Conservation (phyloP, 1,140 invertebrate genomes). For the Anastatus disparis region DNA sequence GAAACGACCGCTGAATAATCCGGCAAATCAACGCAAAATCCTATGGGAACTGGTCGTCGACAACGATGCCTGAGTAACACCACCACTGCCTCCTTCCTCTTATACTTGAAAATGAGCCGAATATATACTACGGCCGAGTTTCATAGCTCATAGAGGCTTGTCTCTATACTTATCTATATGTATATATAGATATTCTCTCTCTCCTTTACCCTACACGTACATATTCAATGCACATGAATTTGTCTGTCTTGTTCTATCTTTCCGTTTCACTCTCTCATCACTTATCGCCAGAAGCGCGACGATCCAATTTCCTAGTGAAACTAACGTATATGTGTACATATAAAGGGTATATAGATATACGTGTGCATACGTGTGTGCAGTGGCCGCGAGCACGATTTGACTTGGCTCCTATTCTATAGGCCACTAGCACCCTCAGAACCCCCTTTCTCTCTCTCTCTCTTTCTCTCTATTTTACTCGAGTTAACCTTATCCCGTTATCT, state of each 20-base stretch:
- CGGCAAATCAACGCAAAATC: not conserved
- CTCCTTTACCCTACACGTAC: too few relatives aligned
- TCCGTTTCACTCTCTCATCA: not conserved
- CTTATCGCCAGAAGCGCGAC: not conserved
- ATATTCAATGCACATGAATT: too few relatives aligned
- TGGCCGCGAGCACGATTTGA: not conserved
- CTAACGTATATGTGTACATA: not conserved
- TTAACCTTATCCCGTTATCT: too few relatives aligned
- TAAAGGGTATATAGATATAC: too few relatives aligned
- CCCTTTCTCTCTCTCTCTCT: not conserved
- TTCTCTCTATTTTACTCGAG: not conserved
- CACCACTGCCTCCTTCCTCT: not conserved
- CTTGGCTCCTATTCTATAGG: not conserved
- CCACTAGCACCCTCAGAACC: not conserved
- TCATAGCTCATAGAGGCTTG: not conserved
- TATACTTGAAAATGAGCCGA: slow-evolving; percentile 2
- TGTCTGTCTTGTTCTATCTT: not conserved
- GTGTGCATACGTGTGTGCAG: not conserved
- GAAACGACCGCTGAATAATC: slow-evolving; percentile 3
- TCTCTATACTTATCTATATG: not conserved
- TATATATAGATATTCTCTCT: not conserved
- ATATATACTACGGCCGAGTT: not conserved
- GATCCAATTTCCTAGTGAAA: slow-evolving; percentile 20
- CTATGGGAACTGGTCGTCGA: not conserved
- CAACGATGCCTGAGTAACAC: not conserved